Evolutionary conservation across 92 coral and sea anemone species (phyloP).

Genomic region (Bergia puertoricense): DNA sequence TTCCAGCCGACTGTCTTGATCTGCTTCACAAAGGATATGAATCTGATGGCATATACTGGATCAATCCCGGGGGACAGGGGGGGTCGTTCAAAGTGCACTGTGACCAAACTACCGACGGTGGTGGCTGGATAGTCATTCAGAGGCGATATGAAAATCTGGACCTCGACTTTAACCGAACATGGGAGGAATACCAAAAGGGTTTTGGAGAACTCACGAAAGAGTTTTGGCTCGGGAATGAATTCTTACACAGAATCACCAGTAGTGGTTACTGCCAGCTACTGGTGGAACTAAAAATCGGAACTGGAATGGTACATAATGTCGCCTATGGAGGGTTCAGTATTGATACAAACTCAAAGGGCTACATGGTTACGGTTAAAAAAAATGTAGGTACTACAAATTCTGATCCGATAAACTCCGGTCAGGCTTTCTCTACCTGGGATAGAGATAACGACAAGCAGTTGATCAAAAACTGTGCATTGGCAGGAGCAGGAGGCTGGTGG

Average conservation of each 20-base stretch:
- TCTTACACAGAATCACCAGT: constrained; percentile 33
- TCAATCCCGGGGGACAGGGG: constrained; percentile 29
- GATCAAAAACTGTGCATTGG: not conserved
- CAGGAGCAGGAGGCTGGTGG: constrained; percentile 31
- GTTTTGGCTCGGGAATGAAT: constrained; percentile 46
- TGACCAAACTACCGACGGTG: constrained; percentile 47
- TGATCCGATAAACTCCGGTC: not conserved
- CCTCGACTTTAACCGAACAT: constrained; percentile 32
- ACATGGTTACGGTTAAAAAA: not conserved
- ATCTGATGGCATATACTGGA: constrained; percentile 29
- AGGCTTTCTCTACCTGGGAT: constrained; percentile 13
- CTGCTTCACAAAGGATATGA: constrained; percentile 36
- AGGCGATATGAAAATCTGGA: constrained; percentile 25
- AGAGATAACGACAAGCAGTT: not conserved
- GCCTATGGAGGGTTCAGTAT: not conserved
- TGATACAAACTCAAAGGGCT: not conserved
- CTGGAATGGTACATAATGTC: not conserved
- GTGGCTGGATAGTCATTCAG: constrained; percentile 41
- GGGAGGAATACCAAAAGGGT: constrained; percentile 33
- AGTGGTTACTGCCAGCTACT: constrained; percentile 9
- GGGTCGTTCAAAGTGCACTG: constrained; percentile 23
- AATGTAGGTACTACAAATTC: not conserved
- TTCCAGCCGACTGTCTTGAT: constrained; percentile 38
- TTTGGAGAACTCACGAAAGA: constrained; percentile 40
- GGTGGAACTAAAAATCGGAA: constrained; percentile 17